Conservation (phyloP, 2,888 invertebrate genomes). For the Leucozona laternaria region DNA sequence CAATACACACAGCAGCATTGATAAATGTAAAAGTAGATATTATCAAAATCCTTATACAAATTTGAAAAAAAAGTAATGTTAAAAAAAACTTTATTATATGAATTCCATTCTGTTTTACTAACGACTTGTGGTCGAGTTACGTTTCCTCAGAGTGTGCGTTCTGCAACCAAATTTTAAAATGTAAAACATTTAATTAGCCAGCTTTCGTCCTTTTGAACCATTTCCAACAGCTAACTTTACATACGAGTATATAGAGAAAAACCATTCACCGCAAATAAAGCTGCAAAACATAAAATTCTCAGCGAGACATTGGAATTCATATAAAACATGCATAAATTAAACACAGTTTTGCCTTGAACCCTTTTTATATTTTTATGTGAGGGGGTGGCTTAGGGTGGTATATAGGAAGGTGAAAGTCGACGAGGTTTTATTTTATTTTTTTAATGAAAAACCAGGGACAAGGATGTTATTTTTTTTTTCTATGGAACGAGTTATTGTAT, state of each 20-base stretch:
- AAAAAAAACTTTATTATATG: too few relatives aligned
- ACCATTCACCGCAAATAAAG: slow-evolving; percentile 26
- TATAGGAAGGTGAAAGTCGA: neutral
- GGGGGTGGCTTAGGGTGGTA: neutral
- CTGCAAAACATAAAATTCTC: slow-evolving; percentile 12
- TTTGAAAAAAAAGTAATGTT: too few relatives aligned
- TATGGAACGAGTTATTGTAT: slow-evolving; percentile 3
- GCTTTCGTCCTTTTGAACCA: slow-evolving; percentile 13
- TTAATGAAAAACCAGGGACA: slow-evolving; percentile 23
- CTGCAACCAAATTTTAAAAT: neutral
- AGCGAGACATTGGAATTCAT: slow-evolving; percentile 20
- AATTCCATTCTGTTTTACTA: too few relatives aligned
- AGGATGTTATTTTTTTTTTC: slow-evolving; percentile 40
- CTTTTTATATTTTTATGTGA: slow-evolving; percentile 25
- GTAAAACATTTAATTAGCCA: slow-evolving; percentile 17
- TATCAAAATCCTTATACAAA: too few relatives aligned
- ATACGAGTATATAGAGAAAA: neutral
- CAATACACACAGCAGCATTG: too few relatives aligned
- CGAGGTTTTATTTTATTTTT: slow-evolving; percentile 6
- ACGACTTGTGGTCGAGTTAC: neutral
- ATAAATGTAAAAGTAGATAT: too few relatives aligned
- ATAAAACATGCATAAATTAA: slow-evolving; percentile 37
- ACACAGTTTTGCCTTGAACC: slow-evolving; percentile 33
- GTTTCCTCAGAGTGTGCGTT: neutral
- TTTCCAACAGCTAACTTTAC: neutral